Base-by-base conservation (phyloP, 2,888 invertebrate genomes). In the Cephus sareptanus region DNA sequence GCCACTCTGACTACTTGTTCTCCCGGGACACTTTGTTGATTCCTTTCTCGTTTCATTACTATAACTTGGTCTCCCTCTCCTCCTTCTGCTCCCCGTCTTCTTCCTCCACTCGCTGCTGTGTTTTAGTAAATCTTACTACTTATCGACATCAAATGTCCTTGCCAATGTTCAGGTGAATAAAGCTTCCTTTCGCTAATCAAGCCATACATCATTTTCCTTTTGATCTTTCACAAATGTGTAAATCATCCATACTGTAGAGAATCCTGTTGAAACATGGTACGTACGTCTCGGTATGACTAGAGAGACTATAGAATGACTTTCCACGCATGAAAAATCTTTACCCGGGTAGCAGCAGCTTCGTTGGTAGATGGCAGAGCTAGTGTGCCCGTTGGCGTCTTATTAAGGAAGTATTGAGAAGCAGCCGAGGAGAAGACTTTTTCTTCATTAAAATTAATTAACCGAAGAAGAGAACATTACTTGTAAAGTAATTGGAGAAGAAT, bases 91-190 rank as follows among this genome's bases (percentile, higher is more conserved):
- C 75, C 73, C 31, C 76, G 75, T 40, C 76, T 71, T 81, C 70
- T 69, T 73, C 6, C 71, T 69, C 34, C 30, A 23, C 73, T 73
- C 73, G 56, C 35, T 40, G 37, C 75, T 75, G 69, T 33, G 13
- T 81, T 83, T 83, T 84, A 82, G 81, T 82, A 82, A 83, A 83
- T 84, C 81, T 82, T 83, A 82, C 81, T 83, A 82, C 81, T 82
- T 84, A 75, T 79, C 77, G 83, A 75, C 79, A 79, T 75, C 77
- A 70, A 85, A 85, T 85, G 82, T 83, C 78, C 34, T 78, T 78
- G 81, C 81, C 84, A 83, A 87, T 87, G 85, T 85, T 81, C 84
- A 79, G 79, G 11, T 11, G 34, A 35, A 11, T 11, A 34, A 34
- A 34, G 11, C 34, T 34, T 34, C 34, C 11, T 34, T 34, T 34